Base-by-base conservation (phyloP, 2,888 invertebrate species). In the Euzetes globulus region DNA sequence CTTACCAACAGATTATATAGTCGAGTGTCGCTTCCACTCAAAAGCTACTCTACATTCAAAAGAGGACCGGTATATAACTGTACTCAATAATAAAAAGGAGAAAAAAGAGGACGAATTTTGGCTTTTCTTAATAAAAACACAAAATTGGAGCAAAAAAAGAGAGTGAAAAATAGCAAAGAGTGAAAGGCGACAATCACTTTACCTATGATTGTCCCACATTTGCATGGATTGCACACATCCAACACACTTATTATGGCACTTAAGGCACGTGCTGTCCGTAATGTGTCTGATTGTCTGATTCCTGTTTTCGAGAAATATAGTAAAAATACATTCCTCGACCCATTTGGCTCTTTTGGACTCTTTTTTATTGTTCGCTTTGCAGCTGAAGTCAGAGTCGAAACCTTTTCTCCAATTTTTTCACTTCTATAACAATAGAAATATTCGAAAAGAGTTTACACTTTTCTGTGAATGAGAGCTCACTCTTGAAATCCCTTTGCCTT, bases 261-360 rank as follows among this genome's bases (percentile, higher is more conserved):
- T 41, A 68, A n/a, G 41, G 68, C 68, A 68, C 68, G 68, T 47
- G 60, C 22, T n/a, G 58, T 70, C 45, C 41, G 25, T 70, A 70
- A 70, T 70, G 68, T 68, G 68, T 68, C 68, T 68, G 60, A 65
- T 33, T 65, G 63, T 65, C 37, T 58, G 70, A 70, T 47, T 70
- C 70, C 47, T 70, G 70, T 70, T 70, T 70, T 70, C n/a, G 47
- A 70, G 47, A 70, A 63, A 65, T 19, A 37, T 25, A 25, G 45
- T 47, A 47, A 37, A 70, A 41, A 70, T 70, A 70, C 25, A 70
- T 70, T 45, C 25, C 70, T 70, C 68, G 70, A 70, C 70, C 70
- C 47, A 47, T 70, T 70, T 45, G 37, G 37, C 58, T 29, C 29
- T 27, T 65, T 58, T 58, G 27, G 63, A 7, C 63, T 65, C 63